A percentile compares a stretch with the other conserved stretches of the same genome.
These are phyloP conservation scores for Bryconaethiops microstoma DNA, from an alignment of 2,797 vertebrate species.

Conservation along the genomic window DNA sequence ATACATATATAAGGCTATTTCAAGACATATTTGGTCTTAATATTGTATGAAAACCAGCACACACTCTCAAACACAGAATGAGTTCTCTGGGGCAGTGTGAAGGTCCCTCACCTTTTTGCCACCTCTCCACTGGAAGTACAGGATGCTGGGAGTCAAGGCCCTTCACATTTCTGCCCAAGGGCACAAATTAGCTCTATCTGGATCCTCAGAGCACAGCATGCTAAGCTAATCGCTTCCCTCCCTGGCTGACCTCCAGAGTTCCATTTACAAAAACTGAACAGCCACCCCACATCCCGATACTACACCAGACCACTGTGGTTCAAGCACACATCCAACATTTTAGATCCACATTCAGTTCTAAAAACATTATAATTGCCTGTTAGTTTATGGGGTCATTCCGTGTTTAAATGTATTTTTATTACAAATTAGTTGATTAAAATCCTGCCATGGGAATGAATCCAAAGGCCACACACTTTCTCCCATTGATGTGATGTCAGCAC, in stretches of 20 bases:
- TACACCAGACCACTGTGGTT: not conserved
- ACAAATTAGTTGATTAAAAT: not conserved
- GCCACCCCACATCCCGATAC: constrained; percentile 3
- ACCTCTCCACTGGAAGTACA: constrained; percentile 39
- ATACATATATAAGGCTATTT: no score
- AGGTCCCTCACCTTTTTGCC: constrained; percentile 43
- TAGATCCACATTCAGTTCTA: not conserved
- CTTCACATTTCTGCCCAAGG: not conserved
- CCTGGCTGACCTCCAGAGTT: constrained; percentile 35
- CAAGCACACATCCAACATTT: not conserved
- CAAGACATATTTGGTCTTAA: no score
- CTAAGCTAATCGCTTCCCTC: constrained; percentile 43
- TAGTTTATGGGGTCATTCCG: not conserved
- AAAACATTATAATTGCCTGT: not conserved
- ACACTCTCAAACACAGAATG: constrained; percentile 21
- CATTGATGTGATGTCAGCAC: no score
- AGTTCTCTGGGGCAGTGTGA: not conserved
- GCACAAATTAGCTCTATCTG: not conserved
- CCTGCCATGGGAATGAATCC: not conserved
- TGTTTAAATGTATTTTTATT: not conserved
- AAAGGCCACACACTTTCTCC: not conserved
- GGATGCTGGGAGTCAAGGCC: constrained; percentile 52
- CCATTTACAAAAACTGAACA: constrained; percentile 24
- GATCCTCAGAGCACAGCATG: not conserved
- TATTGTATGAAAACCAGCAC: not conserved